These are phyloP conservation scores for Rambutsinella grinnellia DNA, from an alignment of 2,888 invertebrate species.

Conservation along the genomic window DNA sequence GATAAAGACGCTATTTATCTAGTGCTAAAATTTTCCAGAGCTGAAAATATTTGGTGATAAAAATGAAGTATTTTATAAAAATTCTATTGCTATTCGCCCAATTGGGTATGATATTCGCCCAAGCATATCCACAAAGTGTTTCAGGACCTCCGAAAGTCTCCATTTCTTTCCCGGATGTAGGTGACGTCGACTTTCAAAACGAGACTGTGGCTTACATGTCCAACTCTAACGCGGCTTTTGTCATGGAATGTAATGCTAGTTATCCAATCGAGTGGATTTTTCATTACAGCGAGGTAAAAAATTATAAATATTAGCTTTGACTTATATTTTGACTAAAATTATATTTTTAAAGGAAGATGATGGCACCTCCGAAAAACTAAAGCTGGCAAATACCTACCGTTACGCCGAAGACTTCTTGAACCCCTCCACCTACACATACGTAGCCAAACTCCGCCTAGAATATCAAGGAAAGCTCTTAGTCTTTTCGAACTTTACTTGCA, in stretches of 20 bases:
- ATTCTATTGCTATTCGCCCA: too few relatives aligned
- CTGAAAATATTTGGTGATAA: too few relatives aligned
- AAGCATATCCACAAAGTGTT: too few relatives aligned
- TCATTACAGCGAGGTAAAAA: conserved; percentile 26
- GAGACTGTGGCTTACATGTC: conserved; percentile 16
- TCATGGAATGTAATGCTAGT: conserved; percentile 15
- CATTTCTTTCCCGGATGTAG: conserved; percentile 33
- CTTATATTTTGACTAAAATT: background rate
- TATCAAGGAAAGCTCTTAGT: conserved; percentile 32
- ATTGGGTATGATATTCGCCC: too few relatives aligned
- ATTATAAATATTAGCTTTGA: background rate
- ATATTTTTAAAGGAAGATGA: conserved; percentile 35
- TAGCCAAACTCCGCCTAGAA: conserved; percentile 15
- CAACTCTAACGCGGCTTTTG: conserved; percentile 31
- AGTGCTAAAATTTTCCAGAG: too few relatives aligned
- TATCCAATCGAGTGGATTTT: conserved; percentile 46
- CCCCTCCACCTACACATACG: conserved; percentile 5
- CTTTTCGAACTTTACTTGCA: conserved; percentile 27
- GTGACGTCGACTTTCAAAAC: conserved; percentile 32
- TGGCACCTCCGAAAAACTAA: conserved; percentile 20
- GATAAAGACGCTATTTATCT: too few relatives aligned
- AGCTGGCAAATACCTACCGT: conserved; percentile 4
- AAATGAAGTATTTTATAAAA: too few relatives aligned
- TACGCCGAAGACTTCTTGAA: background rate
- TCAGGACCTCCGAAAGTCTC: conserved; percentile 12